Evolutionary conservation across 2,113 vertebrate genomes (phyloP).

Genomic region (Sphaerodactylus townsendi): DNA sequence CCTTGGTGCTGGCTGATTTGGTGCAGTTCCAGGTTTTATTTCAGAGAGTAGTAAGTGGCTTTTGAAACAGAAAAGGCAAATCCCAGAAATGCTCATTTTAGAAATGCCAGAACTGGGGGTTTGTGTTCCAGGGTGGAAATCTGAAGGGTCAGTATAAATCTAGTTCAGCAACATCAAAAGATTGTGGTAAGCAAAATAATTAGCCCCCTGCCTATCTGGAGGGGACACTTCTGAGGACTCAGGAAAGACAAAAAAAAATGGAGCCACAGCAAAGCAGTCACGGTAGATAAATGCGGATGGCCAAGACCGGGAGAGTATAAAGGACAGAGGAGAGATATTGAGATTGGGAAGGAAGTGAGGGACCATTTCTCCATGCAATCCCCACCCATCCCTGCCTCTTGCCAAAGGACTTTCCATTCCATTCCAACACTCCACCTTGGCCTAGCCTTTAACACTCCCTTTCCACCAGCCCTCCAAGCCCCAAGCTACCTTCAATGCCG

Average conservation of each 20-base stretch:
- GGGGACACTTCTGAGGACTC: not conserved
- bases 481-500: constrained; percentile 63
- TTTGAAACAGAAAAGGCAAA: not conserved
- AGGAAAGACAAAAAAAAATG: not conserved
- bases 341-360: not conserved
- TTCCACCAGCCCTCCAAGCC: not conserved
- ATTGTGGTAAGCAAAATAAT: too few species aligned
- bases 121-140: not conserved
- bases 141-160: not conserved
- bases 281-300: not conserved
- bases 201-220: not conserved
- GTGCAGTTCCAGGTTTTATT: too few species aligned
- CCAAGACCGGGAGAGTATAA: not conserved
- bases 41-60: too few species aligned
- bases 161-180: not conserved
- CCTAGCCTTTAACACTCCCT: not conserved
- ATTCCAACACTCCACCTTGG: not conserved
- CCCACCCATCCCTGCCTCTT: not conserved
- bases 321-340: not conserved
- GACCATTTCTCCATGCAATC: not conserved
- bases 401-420: too few species aligned
- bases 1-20: too few species aligned
- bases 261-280: not conserved
- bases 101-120: not conserved
- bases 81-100: not conserved